Evolutionary conservation across 1,140 invertebrate species (phyloP), one percentile per base, ranked within the genome.

Genomic region (Eueides isabella): DNA sequence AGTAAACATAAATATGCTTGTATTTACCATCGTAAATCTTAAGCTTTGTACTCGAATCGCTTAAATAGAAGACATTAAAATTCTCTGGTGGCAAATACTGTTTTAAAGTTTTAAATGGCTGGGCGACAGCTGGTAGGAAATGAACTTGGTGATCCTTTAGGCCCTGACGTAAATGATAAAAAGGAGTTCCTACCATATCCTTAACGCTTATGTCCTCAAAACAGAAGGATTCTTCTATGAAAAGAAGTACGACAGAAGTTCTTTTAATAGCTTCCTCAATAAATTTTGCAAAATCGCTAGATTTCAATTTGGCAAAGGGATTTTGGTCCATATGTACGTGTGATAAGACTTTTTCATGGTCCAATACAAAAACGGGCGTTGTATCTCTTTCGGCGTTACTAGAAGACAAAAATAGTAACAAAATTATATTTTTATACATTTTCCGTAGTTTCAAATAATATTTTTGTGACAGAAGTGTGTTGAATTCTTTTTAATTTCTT

Each of bases 1-100:
- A 91, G 74, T 80, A 85, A n/a, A 90, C 76, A 28, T 90, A 91
- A 11, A 83, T 81, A 74, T 87, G 79, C 14, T 82, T 81, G 23
- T 79, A 82, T 29, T 69, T 80, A 2, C 71, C 61, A 23, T 88
- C 80, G n/a, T 79, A 77, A 12, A 85, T 73, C 19, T 84, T 74
- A 3, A 87, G 70, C 23, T 85, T 85, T 1, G 70, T 75, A 6
- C 74, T 84, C 6, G 72, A 64, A 48, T 69, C 78, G 38, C 63
- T 78, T 23, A 90, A 62, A 33, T 84, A 72, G 35, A 82, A 86
- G 2, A 82, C 75, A 61, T 88, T 90, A 2, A 29, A 67, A 1
- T 73, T 30, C 6, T 80, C 66, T 0, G 81, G 77, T 3, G 70
- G 76, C 16, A 91, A 87, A 1, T 80, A 67, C 12, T 79, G 77